Evolutionary conservation across 2,888 invertebrate species (phyloP).

Genomic region (Philereme transversata): DNA sequence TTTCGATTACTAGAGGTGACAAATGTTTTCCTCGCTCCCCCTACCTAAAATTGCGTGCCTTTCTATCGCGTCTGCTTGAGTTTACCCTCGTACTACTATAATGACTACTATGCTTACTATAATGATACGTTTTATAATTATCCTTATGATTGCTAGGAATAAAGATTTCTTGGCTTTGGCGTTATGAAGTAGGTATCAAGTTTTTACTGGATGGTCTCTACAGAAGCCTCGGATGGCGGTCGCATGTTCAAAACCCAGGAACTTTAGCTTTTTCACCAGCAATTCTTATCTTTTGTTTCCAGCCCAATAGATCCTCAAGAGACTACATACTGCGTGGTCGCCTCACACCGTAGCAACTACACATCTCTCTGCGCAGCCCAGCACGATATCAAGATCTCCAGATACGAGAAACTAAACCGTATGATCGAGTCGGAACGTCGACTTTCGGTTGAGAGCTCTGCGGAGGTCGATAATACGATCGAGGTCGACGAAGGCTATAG

Average conservation of each 20-base stretch:
- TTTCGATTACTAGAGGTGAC: too few species aligned
- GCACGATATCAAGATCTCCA: conserved; percentile 56
- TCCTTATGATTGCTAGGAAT: too few species aligned
- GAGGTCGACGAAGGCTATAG: conserved; percentile 59
- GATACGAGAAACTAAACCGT: conserved; percentile 55
- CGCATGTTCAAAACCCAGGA: background rate
- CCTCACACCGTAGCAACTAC: conserved; percentile 70
- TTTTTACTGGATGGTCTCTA: too few species aligned
- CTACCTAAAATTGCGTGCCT: too few species aligned
- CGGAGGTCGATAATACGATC: conserved; percentile 63
- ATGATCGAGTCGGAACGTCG: conserved; percentile 41
- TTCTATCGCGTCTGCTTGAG: too few species aligned
- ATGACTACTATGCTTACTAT: too few species aligned
- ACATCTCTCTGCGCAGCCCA: conserved; percentile 76
- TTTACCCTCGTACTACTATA: too few species aligned
- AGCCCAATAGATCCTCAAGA: conserved; percentile 78
- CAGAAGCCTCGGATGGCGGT: too few species aligned
- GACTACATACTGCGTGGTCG: conserved; percentile 74
- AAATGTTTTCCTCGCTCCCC: too few species aligned
- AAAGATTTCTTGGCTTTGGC: too few species aligned
- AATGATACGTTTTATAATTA: too few species aligned
- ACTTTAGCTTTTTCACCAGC: background rate
- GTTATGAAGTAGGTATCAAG: too few species aligned
- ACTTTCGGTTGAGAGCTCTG: conserved; percentile 33
- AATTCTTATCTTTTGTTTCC: conserved; percentile 40